phyloP scores from a whole-genome alignment of 1,140 invertebrate species.

The Aphaenogaster ashmeadi region DNA sequence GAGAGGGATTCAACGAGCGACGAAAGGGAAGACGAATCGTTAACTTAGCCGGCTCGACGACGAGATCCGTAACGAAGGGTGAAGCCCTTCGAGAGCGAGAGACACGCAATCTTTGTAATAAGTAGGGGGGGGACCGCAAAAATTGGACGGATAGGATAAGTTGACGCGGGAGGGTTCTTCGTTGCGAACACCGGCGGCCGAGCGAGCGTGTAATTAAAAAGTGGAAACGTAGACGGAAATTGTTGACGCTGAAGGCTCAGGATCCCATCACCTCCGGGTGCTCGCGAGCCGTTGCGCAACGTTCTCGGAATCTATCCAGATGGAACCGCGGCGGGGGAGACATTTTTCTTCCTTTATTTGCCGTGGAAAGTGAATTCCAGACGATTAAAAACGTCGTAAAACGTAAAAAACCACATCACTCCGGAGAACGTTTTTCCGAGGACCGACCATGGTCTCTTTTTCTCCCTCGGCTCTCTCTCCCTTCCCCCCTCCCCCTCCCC shows the following conservation, averaged over 20 bases:
- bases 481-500: not conserved
- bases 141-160: conserved; percentile 66
- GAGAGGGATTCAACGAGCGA: not conserved
- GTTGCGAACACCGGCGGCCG: conserved; percentile 57
- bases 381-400: conserved; percentile 61
- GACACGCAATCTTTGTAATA: conserved; percentile 76
- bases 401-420: conserved; percentile 49
- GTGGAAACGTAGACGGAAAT: conserved; percentile 80
- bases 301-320: conserved; percentile 44
- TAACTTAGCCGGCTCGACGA: conserved; percentile 54
- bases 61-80: conserved; percentile 71
- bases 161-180: not conserved
- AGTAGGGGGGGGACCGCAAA: conserved; percentile 71
- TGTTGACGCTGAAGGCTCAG: conserved; percentile 76
- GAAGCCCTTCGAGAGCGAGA: conserved; percentile 65
- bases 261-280: conserved; percentile 61
- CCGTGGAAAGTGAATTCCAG: conserved; percentile 54
- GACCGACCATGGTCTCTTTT: not conserved
- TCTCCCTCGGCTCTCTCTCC: not conserved
- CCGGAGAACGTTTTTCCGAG: conserved; percentile 34
- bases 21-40: conserved; percentile 54
- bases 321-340: conserved; percentile 7
- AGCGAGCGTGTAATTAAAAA: conserved; percentile 79
- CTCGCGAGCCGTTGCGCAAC: conserved; percentile 18
- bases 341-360: conserved; percentile 46